Percentiles rank a stretch among this genome's conserved stretches.
phyloP scores from a whole-genome alignment of 2,888 invertebrate species.

The Eumerus sabulonum region DNA sequence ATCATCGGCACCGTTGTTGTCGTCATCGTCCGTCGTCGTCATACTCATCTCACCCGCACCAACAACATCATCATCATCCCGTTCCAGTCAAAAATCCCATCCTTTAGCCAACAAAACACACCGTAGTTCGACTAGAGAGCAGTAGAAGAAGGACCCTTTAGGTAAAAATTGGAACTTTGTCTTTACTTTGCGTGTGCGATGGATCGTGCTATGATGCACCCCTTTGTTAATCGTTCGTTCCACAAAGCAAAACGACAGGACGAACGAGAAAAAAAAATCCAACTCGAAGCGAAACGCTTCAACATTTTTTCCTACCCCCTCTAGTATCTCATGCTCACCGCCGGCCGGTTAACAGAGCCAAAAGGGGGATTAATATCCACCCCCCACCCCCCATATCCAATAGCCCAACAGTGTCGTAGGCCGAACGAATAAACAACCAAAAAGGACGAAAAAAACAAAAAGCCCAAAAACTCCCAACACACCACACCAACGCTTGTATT shows the following conservation, averaged over 20 bases:
- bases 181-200: conserved; percentile 67
- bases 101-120: conserved; percentile 36
- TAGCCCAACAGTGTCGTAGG: conserved; percentile 54
- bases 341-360: conserved; percentile 27
- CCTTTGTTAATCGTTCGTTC: conserved; percentile 66
- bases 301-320: conserved; percentile 14
- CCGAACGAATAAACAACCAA: conserved; percentile 23
- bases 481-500: conserved; percentile 57
- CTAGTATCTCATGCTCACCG: conserved; percentile 26
- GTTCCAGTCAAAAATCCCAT: not conserved
- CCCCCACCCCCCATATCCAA: conserved; percentile 44
- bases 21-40: conserved; percentile 55
- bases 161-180: conserved; percentile 69
- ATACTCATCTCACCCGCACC: conserved; percentile 39
- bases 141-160: conserved; percentile 60
- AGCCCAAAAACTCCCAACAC: too few relatives aligned
- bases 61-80: conserved; percentile 56
- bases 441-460: conserved; percentile 18
- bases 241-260: conserved; percentile 22
- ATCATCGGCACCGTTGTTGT: too few relatives aligned
- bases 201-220: conserved; percentile 67
- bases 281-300: conserved; percentile 33
- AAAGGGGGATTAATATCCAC: conserved; percentile 62
- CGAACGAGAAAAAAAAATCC: conserved; percentile 9
- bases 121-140: conserved; percentile 6